phyloP scores from a whole-genome alignment of 2,797 vertebrate species.

The Hybognathus amarus region DNA sequence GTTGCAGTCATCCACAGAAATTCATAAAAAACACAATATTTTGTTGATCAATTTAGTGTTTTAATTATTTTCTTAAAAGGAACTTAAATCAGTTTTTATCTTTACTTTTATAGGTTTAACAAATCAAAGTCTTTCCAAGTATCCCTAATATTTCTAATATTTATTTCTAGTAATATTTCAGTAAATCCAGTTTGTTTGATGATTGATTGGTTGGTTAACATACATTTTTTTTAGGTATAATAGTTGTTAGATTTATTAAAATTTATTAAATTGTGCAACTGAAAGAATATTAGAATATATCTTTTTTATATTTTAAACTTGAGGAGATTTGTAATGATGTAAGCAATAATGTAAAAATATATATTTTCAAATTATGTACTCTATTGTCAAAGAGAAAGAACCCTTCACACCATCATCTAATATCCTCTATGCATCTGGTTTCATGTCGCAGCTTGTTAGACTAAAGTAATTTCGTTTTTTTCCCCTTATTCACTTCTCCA shows the following conservation, averaged over 20 bases:
- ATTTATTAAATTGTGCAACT: not conserved
- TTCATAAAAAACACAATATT: not conserved
- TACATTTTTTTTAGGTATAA: not conserved
- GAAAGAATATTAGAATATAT: not conserved
- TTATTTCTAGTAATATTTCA: too few species aligned
- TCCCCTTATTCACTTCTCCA: not conserved
- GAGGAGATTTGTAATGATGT: not conserved
- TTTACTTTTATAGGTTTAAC: not conserved
- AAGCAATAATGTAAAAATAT: not conserved
- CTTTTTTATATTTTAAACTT: not conserved
- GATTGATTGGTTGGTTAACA: not conserved
- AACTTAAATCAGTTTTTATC: not conserved
- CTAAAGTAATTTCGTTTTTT: slow-evolving; percentile 12
- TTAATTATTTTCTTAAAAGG: not conserved
- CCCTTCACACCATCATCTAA: not conserved
- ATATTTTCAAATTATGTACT: not conserved
- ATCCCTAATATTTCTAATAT: not conserved
- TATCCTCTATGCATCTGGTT: not conserved
- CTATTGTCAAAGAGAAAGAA: not conserved
- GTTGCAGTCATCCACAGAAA: not conserved
- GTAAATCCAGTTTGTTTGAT: not conserved
- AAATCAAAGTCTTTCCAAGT: not conserved
- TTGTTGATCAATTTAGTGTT: not conserved
- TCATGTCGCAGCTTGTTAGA: not conserved
- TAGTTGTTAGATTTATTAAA: not conserved